Evolutionary conservation across 2,888 invertebrate genomes (phyloP), one percentile per base, ranked within the genome.

Genomic region (Hesperia comma): DNA sequence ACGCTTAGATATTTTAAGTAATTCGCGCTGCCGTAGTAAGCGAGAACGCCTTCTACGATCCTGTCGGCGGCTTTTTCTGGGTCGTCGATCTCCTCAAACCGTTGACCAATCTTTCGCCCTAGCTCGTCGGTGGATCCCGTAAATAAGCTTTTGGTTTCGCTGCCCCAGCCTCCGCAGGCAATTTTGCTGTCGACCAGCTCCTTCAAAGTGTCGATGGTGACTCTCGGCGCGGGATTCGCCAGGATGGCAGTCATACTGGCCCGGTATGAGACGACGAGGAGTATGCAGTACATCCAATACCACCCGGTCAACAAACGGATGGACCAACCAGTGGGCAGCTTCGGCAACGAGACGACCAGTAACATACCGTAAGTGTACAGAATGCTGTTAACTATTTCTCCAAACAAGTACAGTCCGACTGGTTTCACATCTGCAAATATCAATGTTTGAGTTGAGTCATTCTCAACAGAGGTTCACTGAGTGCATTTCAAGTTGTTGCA

Each of bases 161-260:
- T 91, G 0, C 95, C 95, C 95, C 96, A 97, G 0, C 96, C 95
- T 0, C 96, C 95, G 69, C 95, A 94, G 1, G 89, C 89, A 6
- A 97, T 90, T 71, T 93, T 93, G 73, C 95, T 96, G 58, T 93
- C 93, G 0, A 95, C 94, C 0, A 97, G 82, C 76, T 96, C 94
- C 74, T 94, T 87, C 41, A 97, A 79, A 0, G 96, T 96, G 77
- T 97, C 96, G 46, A 97, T 97, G 0, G 96, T 97, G 8, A 97
- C 94, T 74, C 97, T 94, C 12, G 95, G 95, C 0, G 95, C 93
- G 32, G 97, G 97, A 82, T 95, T 96, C 0, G 97, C 96, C 56
- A 97, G 87, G 62, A 96, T 96, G 0, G 97, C 97, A 0, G 97
- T 97, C 94, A 97, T 95, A 75, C 97, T 97, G 0, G 97, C 97